A percentile compares a stretch with the other conserved stretches of the same genome.
Evolutionary conservation across 1,140 invertebrate genomes (phyloP).

Genomic region (Ips nitidus): DNA sequence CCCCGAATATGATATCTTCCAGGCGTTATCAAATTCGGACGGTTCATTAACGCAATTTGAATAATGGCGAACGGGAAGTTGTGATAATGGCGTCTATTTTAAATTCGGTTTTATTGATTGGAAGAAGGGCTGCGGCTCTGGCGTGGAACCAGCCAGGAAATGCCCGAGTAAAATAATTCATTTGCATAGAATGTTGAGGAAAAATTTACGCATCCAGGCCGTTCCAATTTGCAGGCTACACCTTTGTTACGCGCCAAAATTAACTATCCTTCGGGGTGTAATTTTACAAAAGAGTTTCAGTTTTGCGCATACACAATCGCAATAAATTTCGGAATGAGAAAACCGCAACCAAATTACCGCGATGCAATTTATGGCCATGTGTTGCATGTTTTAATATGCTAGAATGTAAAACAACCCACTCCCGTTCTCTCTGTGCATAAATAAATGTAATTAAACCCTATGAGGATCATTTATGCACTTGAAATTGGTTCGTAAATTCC

Average conservation of each 20-base stretch:
- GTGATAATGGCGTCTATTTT: neutral
- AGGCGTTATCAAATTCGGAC: constrained; percentile 49
- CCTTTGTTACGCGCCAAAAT: constrained; percentile 19
- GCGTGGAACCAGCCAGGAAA: neutral
- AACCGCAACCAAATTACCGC: constrained; percentile 41
- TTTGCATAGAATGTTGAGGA: neutral
- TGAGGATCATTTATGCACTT: constrained; percentile 26
- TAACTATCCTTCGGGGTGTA: constrained; percentile 27
- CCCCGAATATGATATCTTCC: constrained; percentile 49
- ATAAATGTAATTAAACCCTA: constrained; percentile 39
- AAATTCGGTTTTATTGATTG: constrained; percentile 1
- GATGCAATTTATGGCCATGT: constrained; percentile 38
- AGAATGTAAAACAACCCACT: constrained; percentile 40
- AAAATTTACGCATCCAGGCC: neutral
- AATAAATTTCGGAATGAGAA: constrained; percentile 41
- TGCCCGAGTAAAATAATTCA: neutral
- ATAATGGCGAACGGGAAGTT: constrained; percentile 40
- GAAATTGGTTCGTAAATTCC: constrained; percentile 29
- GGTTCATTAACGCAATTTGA: constrained; percentile 51
- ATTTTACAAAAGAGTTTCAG: constrained; percentile 32
- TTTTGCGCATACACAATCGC: constrained; percentile 32
- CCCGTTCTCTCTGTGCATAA: constrained; percentile 34
- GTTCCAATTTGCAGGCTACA: constrained; percentile 9
- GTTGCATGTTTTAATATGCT: constrained; percentile 43
- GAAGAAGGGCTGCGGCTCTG: neutral